A percentile compares a stretch with the other conserved stretches of the same genome.
Conservation (phyloP, 2,888 invertebrate genomes). For the Pycnomerus fuliginosus region DNA sequence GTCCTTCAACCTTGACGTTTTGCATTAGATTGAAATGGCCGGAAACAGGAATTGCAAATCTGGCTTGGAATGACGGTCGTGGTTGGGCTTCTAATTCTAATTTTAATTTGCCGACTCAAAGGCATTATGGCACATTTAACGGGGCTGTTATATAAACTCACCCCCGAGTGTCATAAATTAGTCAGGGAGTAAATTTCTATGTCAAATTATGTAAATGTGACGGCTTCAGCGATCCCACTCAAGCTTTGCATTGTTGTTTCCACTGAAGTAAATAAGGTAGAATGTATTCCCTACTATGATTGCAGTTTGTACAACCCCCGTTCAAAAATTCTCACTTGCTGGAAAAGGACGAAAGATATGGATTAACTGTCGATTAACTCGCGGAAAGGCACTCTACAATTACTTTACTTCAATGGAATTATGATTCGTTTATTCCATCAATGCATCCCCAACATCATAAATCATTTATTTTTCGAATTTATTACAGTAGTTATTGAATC, state of each 20-base stretch:
- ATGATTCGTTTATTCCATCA: conserved; percentile 25
- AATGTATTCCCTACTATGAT: no score
- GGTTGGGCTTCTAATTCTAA: conserved; percentile 34
- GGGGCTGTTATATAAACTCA: conserved; percentile 48
- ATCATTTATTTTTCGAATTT: conserved; percentile 31
- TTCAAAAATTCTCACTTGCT: no score
- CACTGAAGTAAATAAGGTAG: conserved; percentile 32
- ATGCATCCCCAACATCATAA: conserved; percentile 29
- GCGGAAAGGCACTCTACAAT: background rate
- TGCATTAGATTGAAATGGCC: no score
- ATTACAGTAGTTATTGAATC: conserved; percentile 30
- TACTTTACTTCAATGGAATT: conserved; percentile 22
- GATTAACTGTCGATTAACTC: background rate
- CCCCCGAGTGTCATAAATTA: conserved; percentile 51
- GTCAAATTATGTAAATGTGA: conserved; percentile 53
- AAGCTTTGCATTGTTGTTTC: conserved; percentile 34
- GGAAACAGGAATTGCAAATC: conserved; percentile 26
- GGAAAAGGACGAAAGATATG: no score
- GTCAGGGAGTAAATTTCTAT: conserved; percentile 53
- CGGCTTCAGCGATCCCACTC: conserved; percentile 42
- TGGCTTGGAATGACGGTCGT: conserved; percentile 13
- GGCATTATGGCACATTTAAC: conserved; percentile 48
- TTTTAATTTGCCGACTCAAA: conserved; percentile 45
- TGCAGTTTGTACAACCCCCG: no score
- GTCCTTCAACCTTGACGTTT: no score